Percentiles rank a stretch among this genome's conserved stretches.
These are phyloP conservation scores for Drosophila eugracilis DNA, from an alignment of 1,140 invertebrate species.

Conservation along the genomic window DNA sequence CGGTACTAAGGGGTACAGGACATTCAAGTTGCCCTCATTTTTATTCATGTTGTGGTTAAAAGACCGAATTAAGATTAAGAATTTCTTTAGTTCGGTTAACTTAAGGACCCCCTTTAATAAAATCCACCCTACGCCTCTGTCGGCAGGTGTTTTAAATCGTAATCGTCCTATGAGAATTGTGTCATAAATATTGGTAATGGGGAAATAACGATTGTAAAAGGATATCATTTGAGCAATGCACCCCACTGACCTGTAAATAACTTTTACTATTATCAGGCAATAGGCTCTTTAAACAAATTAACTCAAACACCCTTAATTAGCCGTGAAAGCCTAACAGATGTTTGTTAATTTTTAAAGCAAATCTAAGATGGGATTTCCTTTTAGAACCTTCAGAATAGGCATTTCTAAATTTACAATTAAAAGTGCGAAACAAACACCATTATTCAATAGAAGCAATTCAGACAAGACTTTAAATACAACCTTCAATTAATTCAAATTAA, in stretches of 20 bases:
- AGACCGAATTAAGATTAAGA: too few species aligned
- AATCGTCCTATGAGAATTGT: background rate
- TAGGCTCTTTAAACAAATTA: background rate
- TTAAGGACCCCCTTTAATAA: background rate
- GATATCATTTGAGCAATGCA: too few species aligned
- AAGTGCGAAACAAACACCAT: background rate
- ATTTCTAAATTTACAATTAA: constrained; percentile 10
- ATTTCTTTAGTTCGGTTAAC: background rate
- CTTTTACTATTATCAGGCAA: background rate
- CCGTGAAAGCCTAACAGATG: constrained; percentile 53
- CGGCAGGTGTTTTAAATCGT: constrained; percentile 51
- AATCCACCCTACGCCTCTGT: background rate
- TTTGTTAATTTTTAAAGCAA: constrained; percentile 63
- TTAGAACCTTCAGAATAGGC: background rate
- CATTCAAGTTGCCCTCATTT: too few species aligned
- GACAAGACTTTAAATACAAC: too few species aligned
- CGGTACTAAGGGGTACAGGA: background rate
- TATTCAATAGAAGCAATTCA: too few species aligned
- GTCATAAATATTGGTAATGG: background rate
- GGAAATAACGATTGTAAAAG: background rate
- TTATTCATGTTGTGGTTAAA: background rate
- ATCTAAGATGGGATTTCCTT: background rate
- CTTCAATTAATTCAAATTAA: too few species aligned
- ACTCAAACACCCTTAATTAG: constrained; percentile 7
- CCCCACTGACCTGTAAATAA: background rate